phyloP scores from a whole-genome alignment of 2,113 vertebrate species.

The Probosciger aterrimus region DNA sequence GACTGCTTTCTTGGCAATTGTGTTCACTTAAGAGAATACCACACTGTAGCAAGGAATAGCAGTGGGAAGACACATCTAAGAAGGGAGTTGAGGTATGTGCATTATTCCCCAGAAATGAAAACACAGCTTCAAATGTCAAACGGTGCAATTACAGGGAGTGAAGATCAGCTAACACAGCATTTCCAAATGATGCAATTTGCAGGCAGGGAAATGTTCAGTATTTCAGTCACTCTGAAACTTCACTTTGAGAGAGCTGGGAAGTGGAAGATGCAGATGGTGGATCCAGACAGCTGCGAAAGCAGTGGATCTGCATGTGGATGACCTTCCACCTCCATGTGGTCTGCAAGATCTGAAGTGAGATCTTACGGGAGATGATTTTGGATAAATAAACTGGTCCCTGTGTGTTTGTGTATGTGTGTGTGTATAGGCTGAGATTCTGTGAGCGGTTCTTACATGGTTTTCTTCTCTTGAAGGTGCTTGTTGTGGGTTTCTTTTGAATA shows the following conservation, averaged over 20 bases:
- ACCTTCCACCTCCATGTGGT: neutral
- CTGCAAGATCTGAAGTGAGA: neutral
- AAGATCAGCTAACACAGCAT: neutral
- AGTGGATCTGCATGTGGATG: neutral
- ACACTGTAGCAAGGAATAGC: neutral
- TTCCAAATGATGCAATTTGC: neutral
- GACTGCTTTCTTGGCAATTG: neutral
- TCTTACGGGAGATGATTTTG: neutral
- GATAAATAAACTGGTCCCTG: neutral
- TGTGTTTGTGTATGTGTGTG: neutral
- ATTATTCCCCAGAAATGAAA: constrained; percentile 23
- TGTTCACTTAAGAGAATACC: constrained; percentile 1
- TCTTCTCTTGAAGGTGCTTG: neutral
- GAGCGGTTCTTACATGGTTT: neutral
- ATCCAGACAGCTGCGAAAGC: neutral
- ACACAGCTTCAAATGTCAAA: neutral
- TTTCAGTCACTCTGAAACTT: neutral
- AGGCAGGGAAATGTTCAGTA: neutral
- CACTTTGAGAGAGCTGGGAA: neutral
- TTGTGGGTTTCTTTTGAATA: neutral
- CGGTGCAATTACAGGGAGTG: neutral
- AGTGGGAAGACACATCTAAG: constrained; percentile 20
- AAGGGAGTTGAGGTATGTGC: neutral
- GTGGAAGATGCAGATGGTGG: neutral
- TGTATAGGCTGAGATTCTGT: neutral